These are phyloP conservation scores for Callopanchax toddi DNA, from an alignment of 2,113 vertebrate species.

Conservation along the genomic window DNA sequence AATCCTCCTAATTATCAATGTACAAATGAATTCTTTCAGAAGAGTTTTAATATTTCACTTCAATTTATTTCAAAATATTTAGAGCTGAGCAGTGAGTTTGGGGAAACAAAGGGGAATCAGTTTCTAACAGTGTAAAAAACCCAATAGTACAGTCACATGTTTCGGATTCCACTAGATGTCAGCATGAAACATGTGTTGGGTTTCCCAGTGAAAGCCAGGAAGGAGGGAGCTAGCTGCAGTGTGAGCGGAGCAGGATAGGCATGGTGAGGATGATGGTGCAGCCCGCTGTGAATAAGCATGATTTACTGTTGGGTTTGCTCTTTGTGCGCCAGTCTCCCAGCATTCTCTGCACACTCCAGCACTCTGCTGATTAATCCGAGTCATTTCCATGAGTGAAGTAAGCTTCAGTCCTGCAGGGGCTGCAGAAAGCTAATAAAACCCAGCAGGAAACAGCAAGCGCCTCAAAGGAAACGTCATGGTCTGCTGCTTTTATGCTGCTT, in stretches of 20 bases:
- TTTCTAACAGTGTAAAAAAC: neutral
- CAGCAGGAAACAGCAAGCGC: slow-evolving; percentile 39
- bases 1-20: slow-evolving; percentile 18
- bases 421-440: slow-evolving; percentile 62
- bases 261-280: slow-evolving; percentile 45
- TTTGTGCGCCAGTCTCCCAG: slow-evolving; percentile 35
- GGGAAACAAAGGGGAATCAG: neutral
- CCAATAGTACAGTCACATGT: slow-evolving; percentile 35
- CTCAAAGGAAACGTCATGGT: slow-evolving; percentile 44
- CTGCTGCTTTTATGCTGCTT: slow-evolving; percentile 31
- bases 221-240: slow-evolving; percentile 54
- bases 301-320: slow-evolving; percentile 62
- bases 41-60: neutral
- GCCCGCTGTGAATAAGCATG: slow-evolving; percentile 53
- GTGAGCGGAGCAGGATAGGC: slow-evolving; percentile 39
- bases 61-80: neutral
- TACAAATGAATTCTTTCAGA: slow-evolving; percentile 4
- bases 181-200: slow-evolving; percentile 54
- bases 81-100: neutral
- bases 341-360: slow-evolving; percentile 47
- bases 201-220: slow-evolving; percentile 57
- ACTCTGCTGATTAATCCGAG: slow-evolving; percentile 75
- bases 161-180: slow-evolving; percentile 60
- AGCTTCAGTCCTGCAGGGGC: slow-evolving; percentile 31
- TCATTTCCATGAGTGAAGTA: slow-evolving; percentile 72